These are phyloP conservation scores for Enoplosus armatus DNA, from an alignment of 2,797 vertebrate genomes.

Conservation along the genomic window DNA sequence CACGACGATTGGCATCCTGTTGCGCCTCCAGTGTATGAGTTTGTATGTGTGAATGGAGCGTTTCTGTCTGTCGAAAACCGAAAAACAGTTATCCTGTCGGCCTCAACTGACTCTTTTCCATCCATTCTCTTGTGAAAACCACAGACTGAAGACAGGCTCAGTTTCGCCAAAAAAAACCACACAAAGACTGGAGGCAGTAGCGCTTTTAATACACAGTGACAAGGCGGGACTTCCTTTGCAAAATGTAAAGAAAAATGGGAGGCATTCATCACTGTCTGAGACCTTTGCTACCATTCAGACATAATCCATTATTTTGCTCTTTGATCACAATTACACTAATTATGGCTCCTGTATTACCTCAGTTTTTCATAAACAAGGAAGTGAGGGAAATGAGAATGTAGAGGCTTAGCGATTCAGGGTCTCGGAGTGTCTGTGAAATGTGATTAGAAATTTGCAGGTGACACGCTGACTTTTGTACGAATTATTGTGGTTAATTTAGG, in stretches of 20 bases:
- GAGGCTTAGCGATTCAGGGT: constrained; percentile 32
- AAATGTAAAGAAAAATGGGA: constrained; percentile 48
- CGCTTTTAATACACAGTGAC: constrained; percentile 9
- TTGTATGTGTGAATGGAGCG: fast-evolving
- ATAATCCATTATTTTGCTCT: constrained; percentile 67
- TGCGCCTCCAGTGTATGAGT: not conserved
- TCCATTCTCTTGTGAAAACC: not conserved
- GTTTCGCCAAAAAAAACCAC: constrained; percentile 20
- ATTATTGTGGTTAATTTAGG: constrained; percentile 30
- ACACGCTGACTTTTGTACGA: constrained; percentile 38
- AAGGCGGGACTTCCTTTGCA: constrained; percentile 22
- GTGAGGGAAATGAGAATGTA: constrained; percentile 30
- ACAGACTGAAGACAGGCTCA: not conserved
- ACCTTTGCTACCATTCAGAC: constrained; percentile 60
- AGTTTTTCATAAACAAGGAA: constrained; percentile 59
- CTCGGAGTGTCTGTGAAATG: constrained; percentile 48
- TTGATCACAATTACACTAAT: constrained; percentile 70
- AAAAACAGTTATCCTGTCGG: not conserved
- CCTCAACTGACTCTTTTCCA: not conserved
- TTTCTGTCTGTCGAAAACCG: not conserved
- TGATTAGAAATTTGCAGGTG: constrained; percentile 61
- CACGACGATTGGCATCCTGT: not conserved
- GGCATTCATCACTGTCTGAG: constrained; percentile 63
- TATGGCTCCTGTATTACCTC: constrained; percentile 52
- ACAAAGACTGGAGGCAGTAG: not conserved